These are phyloP conservation scores for Bufotes viridis DNA, from an alignment of 2,797 vertebrate species.

Conservation along the genomic window DNA sequence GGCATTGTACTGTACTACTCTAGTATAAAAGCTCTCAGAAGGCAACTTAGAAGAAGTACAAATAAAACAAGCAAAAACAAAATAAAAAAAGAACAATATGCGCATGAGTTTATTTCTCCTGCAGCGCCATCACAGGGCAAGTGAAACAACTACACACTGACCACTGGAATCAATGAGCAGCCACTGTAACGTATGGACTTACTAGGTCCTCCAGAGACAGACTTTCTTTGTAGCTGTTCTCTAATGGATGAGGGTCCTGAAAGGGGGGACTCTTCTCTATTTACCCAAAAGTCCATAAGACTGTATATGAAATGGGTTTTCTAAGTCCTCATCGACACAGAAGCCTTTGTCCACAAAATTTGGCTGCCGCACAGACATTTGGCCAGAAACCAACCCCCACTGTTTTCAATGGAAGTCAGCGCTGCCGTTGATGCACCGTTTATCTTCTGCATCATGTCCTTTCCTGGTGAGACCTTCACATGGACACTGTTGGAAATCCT, in stretches of 20 bases:
- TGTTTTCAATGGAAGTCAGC: too few relatives aligned
- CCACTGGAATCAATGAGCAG: background rate
- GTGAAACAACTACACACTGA: background rate
- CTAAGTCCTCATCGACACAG: background rate
- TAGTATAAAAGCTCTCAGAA: background rate
- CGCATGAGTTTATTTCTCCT: background rate
- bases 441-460: too few relatives aligned
- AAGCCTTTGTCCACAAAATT: too few relatives aligned
- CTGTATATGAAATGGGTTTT: background rate
- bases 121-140: background rate
- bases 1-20: background rate
- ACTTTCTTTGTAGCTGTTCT: background rate
- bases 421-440: too few relatives aligned
- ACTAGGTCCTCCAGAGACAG: background rate
- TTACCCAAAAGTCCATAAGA: background rate
- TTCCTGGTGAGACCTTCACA: too few relatives aligned
- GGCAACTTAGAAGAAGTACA: background rate
- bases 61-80: background rate
- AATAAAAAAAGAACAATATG: background rate
- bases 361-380: too few relatives aligned
- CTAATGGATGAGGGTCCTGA: background rate
- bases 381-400: too few relatives aligned
- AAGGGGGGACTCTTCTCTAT: background rate
- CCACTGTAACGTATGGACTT: background rate
- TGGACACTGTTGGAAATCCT: too few relatives aligned